phyloP scores from a whole-genome alignment of 2,113 vertebrate species.

The Pangasianodon gigas region DNA sequence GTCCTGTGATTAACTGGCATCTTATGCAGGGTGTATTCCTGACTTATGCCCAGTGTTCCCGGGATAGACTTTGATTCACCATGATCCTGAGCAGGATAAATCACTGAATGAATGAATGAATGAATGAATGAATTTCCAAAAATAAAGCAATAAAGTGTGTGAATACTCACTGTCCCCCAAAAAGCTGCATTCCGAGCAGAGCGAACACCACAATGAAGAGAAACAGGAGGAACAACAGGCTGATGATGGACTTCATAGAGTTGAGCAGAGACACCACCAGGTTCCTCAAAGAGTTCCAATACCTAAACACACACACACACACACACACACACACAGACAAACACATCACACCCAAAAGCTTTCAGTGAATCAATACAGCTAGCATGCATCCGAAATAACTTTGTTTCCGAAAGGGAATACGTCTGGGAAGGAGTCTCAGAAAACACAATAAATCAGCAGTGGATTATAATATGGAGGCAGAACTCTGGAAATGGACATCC shows the following conservation, averaged over 20 bases:
- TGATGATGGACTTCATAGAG: constrained; percentile 98
- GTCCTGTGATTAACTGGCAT: not conserved
- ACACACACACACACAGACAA: constrained; percentile 1
- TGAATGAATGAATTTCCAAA: not conserved
- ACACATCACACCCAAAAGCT: constrained; percentile 27
- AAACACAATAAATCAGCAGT: constrained; percentile 25
- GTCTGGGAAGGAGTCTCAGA: constrained; percentile 23
- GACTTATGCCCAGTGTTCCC: not conserved
- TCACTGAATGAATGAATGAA: not conserved
- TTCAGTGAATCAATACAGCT: constrained; percentile 39
- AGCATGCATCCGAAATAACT: constrained; percentile 13
- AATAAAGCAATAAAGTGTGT: not conserved
- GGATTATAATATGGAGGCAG: constrained; percentile 22
- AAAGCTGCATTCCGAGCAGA: constrained; percentile 95
- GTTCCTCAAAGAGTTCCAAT: constrained; percentile 95
- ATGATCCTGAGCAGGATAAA: not conserved
- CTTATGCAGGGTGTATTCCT: not conserved
- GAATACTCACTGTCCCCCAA: constrained; percentile 89
- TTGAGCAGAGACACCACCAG: constrained; percentile 93
- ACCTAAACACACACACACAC: constrained; percentile 71
- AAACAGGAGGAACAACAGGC: constrained; percentile 93
- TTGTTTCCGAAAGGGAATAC: constrained; percentile 33
- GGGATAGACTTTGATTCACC: not conserved
- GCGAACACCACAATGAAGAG: constrained; percentile 98
- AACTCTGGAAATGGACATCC: not conserved